Base-by-base conservation (phyloP, 1,140 invertebrate genomes). In the Oryctes rhinoceros region DNA sequence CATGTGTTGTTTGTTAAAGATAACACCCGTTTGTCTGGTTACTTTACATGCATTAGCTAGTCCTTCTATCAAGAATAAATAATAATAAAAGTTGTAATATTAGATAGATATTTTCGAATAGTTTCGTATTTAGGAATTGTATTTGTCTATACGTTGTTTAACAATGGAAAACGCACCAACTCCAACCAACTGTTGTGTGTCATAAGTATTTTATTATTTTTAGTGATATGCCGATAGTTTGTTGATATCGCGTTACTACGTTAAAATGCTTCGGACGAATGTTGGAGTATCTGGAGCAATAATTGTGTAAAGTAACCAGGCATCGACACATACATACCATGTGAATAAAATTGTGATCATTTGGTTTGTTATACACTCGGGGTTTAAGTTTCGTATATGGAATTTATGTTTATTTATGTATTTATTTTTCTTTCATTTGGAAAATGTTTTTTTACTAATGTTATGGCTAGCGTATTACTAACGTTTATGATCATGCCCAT, bases 401-500 rank as follows among this genome's bases (percentile, higher is more conserved):
- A n/a, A 15, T 76, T 76, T 47, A 76, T 76, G 7, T 76, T 76
- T 49, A n/a, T 76, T 76, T 76, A 76, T 48, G 20, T 76, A 76
- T 47, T 76, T n/a, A 76, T 39, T 76, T 47, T 78, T 78, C 24
- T 53, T 78, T 48, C 62, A 59, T 35, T 78, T 78, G 77, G 15
- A 71, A 47, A 44, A 53, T 78, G 47, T 78, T 78, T 78, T 30
- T 30, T 59, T 78, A 78, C 47, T 78, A 78, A 78, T 48, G 47
- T 18, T 76, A 49, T 78, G n/a, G 75, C 49, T 59, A 59, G 77
- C 49, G 18, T 78, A 62, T 78, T 59, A 78, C 77, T 78, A 78
- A 78, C 49, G 47, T 49, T 24, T 37, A 76, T 76, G n/a, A 76
- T 76, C 75, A 76, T 76, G 75, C 75, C 75, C 75, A 76, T 76